Percentiles rank a stretch among this genome's conserved stretches.
Evolutionary conservation across 2,888 invertebrate species (phyloP).

Genomic region (Agonopterix heracliana): DNA sequence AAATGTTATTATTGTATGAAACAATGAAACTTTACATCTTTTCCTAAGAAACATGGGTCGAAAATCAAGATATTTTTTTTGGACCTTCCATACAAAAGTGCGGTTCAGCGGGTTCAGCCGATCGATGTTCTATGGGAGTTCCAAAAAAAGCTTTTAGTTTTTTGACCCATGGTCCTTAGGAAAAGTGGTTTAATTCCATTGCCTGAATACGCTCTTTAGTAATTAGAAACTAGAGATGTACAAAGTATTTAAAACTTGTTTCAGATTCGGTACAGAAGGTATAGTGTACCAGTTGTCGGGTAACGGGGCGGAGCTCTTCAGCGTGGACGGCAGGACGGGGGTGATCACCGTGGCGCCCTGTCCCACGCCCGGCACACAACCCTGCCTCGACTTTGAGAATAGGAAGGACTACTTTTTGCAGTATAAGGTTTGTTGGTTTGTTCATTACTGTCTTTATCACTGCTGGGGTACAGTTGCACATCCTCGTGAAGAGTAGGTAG

Average conservation of each 20-base stretch:
- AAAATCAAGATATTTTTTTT: too few relatives aligned
- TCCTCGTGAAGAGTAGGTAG: not conserved
- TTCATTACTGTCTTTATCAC: not conserved
- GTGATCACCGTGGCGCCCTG: slow-evolving; percentile 88
- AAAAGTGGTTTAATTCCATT: too few relatives aligned
- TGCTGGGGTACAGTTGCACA: not conserved
- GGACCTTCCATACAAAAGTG: too few relatives aligned
- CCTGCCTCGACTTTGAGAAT: slow-evolving; percentile 91
- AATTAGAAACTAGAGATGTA: too few relatives aligned
- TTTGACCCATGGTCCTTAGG: too few relatives aligned
- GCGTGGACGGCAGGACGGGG: slow-evolving; percentile 87
- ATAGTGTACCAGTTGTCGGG: slow-evolving; percentile 90
- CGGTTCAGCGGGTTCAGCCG: too few relatives aligned
- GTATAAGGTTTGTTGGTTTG: slow-evolving; percentile 78
- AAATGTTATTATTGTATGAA: too few relatives aligned
- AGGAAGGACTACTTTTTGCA: slow-evolving; percentile 88
- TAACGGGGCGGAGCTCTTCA: slow-evolving; percentile 87
- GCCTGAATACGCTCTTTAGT: too few relatives aligned
- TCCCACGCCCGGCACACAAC: slow-evolving; percentile 77
- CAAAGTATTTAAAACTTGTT: slow-evolving; percentile 1
- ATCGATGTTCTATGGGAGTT: too few relatives aligned
- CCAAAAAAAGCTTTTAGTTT: too few relatives aligned
- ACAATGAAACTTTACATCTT: too few relatives aligned
- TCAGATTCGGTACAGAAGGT: slow-evolving; percentile 85
- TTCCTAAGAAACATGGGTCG: too few relatives aligned